Evolutionary conservation across 2,797 vertebrate genomes (phyloP), one percentile per base, ranked within the genome.

Genomic region (Antrozous pallidus): DNA sequence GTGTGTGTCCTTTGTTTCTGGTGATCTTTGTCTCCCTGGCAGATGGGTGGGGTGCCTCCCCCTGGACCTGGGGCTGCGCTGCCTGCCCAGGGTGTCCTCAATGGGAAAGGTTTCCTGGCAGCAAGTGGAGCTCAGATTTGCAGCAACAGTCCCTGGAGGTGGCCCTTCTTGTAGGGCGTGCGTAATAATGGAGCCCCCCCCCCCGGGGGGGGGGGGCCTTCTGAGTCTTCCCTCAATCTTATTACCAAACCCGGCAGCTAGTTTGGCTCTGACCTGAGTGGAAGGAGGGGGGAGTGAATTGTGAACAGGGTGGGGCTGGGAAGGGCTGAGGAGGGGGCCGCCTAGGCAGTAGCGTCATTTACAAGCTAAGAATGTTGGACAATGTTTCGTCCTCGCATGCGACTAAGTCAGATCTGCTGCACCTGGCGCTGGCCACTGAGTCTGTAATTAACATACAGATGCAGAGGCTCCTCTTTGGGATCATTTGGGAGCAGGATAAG

Each of bases 11-110:
- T 98, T 98, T 98, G 98, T 97, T 98, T 97, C 97, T 96, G 91
- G 97, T 97, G 96, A 98, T 98, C 97, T 96, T 98, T 98, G 98
- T 98, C 97, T 98, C 95, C 97, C 95, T 96, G 93, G 95, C 96
- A 96, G 97, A 97, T 97, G 98, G 96, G 97, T 98, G 97, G 97
- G 96, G 96, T 95, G 94, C 70, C 96, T 90, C 94, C 90, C 94
- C 96, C 88, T 28, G 83, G 94, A 97, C 96, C 93, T 95, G 79
- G 96, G 96, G 95, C 96, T 96, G 80, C 74, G 71, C 88, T 71
- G 85, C 96, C 83, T 96, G 94, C 92, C 96, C 71, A 8, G 65
- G 84, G 95, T 97, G 87, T 97, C 97, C 97, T 97, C 6, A 0
- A 40, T 69, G 96, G 97, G 96, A 94, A 96, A 88, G 95, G 95